Evolutionary conservation across 2,113 vertebrate species (phyloP).

Genomic region (Scomber scombrus): DNA sequence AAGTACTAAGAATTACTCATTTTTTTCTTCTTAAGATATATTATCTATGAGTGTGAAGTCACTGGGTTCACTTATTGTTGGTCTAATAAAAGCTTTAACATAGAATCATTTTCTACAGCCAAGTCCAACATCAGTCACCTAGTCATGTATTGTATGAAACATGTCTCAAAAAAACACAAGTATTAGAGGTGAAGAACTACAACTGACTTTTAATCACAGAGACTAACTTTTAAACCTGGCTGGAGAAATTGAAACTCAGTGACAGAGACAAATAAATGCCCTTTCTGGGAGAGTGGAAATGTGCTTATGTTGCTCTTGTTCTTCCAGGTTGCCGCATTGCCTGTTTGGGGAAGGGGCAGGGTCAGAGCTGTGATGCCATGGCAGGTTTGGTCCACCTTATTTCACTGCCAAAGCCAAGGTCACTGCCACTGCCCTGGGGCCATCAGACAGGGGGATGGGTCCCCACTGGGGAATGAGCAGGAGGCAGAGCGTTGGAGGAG

Average conservation of each 20-base stretch:
- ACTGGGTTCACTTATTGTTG: not conserved
- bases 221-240: not conserved
- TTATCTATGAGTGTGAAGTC: not conserved
- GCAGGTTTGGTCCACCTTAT: conserved; percentile 71
- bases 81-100: conserved; percentile 26
- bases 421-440: conserved; percentile 85
- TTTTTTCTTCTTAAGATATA: no score
- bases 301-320: conserved; percentile 59
- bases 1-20: not conserved
- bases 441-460: conserved; percentile 83
- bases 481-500: conserved; percentile 65
- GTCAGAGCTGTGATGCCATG: conserved; percentile 41
- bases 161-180: not conserved
- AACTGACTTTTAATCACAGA: conserved; percentile 7
- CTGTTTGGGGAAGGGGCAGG: conserved; percentile 59
- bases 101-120: not conserved
- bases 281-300: conserved; percentile 52
- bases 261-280: conserved; percentile 67
- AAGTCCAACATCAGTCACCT: not conserved
- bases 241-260: conserved; percentile 39
- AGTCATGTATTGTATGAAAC: conserved; percentile 4
- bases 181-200: not conserved
- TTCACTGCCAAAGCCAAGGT: conserved; percentile 85
- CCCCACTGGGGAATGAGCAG: conserved; percentile 65
- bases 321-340: conserved; percentile 45